Evolutionary conservation across 2,113 vertebrate genomes (phyloP).

Genomic region (Chlorocebus sabaeus): DNA sequence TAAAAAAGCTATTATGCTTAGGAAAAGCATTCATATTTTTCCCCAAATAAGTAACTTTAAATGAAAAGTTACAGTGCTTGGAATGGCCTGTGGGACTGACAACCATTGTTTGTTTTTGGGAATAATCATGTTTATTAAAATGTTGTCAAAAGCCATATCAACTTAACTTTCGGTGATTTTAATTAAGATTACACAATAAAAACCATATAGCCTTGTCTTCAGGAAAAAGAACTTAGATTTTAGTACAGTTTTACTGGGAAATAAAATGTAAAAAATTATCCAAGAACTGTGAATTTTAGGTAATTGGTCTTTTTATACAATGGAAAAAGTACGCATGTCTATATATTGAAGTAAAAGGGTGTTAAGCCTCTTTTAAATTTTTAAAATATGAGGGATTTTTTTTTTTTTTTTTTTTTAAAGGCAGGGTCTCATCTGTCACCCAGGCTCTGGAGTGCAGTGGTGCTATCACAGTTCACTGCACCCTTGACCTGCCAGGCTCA

Average conservation of each 20-base stretch:
- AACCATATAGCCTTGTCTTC: not conserved
- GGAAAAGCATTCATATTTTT: not conserved
- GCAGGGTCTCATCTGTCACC: too few relatives aligned
- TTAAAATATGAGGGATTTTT: not conserved
- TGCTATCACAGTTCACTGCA: too few relatives aligned
- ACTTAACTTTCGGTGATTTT: not conserved
- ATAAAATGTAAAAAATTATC: not conserved
- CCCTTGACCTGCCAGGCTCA: too few relatives aligned
- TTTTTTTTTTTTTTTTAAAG: too few relatives aligned
- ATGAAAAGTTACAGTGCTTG: not conserved
- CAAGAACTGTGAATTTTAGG: conserved; percentile 2
- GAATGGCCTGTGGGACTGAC: not conserved
- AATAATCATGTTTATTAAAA: not conserved
- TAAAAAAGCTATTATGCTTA: not conserved
- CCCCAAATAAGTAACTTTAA: not conserved
- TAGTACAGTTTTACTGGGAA: not conserved
- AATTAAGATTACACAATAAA: not conserved
- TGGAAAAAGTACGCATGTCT: not conserved
- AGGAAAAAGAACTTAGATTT: not conserved
- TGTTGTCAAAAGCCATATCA: not conserved
- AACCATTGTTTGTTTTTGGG: not conserved
- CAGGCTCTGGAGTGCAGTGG: too few relatives aligned
- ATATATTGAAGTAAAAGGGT: not conserved
- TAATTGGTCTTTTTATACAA: not conserved
- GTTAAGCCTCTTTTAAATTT: not conserved